Percentiles rank a stretch among this genome's conserved stretches.
These are phyloP conservation scores for Syncerus caffer DNA, from an alignment of 2,797 vertebrate species.

Conservation along the genomic window DNA sequence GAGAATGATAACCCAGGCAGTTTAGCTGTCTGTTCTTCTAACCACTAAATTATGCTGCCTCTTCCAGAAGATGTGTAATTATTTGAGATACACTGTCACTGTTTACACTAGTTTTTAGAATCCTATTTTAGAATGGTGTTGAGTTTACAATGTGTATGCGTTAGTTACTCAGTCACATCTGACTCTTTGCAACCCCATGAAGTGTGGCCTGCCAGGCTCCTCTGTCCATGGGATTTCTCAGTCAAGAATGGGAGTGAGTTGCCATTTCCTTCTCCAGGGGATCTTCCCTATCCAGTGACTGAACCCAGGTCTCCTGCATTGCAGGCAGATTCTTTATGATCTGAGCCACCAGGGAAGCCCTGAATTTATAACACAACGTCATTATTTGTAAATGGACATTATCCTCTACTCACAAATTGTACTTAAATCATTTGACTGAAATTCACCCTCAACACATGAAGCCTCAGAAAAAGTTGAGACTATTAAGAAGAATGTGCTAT, in stretches of 20 bases:
- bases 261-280: neutral
- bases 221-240: neutral
- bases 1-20: neutral
- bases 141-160: neutral
- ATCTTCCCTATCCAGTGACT: fast-evolving
- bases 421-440: neutral
- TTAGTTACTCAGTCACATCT: neutral
- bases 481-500: fast-evolving
- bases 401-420: neutral
- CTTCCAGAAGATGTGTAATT: neutral
- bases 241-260: neutral
- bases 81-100: neutral
- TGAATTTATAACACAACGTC: neutral
- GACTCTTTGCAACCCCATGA: neutral
- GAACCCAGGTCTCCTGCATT: neutral
- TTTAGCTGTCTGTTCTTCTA: neutral
- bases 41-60: neutral
- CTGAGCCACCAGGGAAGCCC: neutral
- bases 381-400: neutral
- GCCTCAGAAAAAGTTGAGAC: neutral
- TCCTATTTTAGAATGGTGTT: neutral
- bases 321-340: fast-evolving
- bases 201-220: neutral
- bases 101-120: neutral
- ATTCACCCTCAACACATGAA: neutral